These are phyloP conservation scores for Drosophila parabipectinata DNA, from an alignment of 1,140 invertebrate genomes.

Conservation along the genomic window DNA sequence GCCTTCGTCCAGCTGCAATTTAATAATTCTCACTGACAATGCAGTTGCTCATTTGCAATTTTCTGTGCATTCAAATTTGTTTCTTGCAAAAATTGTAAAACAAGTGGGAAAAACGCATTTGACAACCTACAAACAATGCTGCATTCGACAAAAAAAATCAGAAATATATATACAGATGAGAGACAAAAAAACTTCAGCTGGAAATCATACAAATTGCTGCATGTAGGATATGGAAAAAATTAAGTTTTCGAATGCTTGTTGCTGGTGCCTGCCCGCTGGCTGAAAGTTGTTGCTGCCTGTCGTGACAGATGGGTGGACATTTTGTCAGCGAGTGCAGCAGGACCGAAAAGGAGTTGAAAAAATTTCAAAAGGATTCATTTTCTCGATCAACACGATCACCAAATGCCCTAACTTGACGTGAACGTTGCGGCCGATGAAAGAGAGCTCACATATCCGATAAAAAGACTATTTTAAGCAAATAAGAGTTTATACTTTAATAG, in stretches of 20 bases:
- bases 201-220: slow-evolving; percentile 66
- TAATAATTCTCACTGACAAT: slow-evolving; percentile 62
- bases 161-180: neutral
- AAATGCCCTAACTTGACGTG: slow-evolving; percentile 10
- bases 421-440: too few relatives aligned
- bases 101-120: slow-evolving; percentile 31
- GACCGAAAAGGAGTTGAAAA: slow-evolving; percentile 2
- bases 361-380: neutral
- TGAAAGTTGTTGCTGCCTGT: slow-evolving; percentile 53
- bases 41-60: slow-evolving; percentile 60
- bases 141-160: neutral
- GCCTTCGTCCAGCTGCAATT: slow-evolving; percentile 32
- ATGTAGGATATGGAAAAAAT: slow-evolving; percentile 43
- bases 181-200: slow-evolving; percentile 37
- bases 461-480: too few relatives aligned
- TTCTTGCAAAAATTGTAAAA: slow-evolving; percentile 51
- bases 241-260: slow-evolving; percentile 58
- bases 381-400: slow-evolving; percentile 1
- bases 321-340: slow-evolving; percentile 59
- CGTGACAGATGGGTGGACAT: slow-evolving; percentile 79
- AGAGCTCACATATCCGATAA: too few relatives aligned
- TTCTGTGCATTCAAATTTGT: slow-evolving; percentile 56
- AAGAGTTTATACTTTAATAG: too few relatives aligned
- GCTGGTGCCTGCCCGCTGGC: slow-evolving; percentile 54
- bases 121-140: slow-evolving; percentile 28